Evolutionary conservation across 2,888 invertebrate species (phyloP), one percentile per base, ranked within the genome.

Genomic region (Lypha dubia): DNA sequence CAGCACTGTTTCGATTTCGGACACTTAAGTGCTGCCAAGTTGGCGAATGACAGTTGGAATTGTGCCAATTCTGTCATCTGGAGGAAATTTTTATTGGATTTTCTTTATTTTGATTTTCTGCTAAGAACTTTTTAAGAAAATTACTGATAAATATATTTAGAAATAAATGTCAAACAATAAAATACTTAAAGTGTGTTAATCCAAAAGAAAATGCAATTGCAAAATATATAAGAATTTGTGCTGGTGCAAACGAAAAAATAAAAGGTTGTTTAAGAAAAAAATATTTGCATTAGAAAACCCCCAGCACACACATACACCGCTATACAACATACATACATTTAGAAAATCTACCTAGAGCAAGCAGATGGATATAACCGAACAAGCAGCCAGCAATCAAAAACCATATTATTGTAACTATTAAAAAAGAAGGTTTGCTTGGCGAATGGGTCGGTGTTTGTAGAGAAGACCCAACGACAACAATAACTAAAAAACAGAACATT

Each of bases 91-190:
- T 70, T 75, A 81, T 81, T 70, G 70, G 22, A 81, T 70, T 81
- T 75, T 56, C 81, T 81, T 70, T 81, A 81, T 81, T 81, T 81
- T 81, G 81, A 70, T 81, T 56, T 81, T 81, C 70, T 82, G 56
- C 60, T 17, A 7, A 70, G 63, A 81, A 70, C 56, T 28, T 35
- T 56, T 79, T 58, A 49, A 58, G 60, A 56, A 44, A 46, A 79
- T 67, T 20, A 35, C 46, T 60, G 51, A 49, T 53, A 77, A 65
- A 32, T 56, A 5, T 9, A 22, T 32, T 11, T 44, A 32, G 24
- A 65, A 70, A 24, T 46, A 28, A 20, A 71, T 35, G 75, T 75
- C 38, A 38, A 70, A 56, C 28, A 24, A 24, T 46, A 35, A 75
- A 38, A 46, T 32, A 15, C 5, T 13, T 4, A 28, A 6, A 44